These are phyloP conservation scores for Caenorhabditis sinica DNA, from an alignment of 2,888 invertebrate genomes.

Conservation along the genomic window DNA sequence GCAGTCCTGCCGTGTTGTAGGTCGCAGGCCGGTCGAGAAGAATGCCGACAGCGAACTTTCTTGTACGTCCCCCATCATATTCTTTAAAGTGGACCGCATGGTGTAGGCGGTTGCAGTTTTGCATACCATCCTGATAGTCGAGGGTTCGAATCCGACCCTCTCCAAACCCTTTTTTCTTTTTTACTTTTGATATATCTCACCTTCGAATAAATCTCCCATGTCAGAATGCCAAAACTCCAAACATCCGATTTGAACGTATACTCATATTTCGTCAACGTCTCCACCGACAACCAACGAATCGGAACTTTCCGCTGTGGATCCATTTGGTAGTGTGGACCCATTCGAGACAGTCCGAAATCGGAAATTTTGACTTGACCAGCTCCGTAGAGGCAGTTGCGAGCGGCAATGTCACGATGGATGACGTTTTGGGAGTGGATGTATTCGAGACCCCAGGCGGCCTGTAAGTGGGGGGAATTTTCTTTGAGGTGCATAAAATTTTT, in stretches of 20 bases:
- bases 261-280: constrained; percentile 46
- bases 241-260: constrained; percentile 68
- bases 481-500: too few relatives aligned
- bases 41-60: too few relatives aligned
- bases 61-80: too few relatives aligned
- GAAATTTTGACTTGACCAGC: constrained; percentile 62
- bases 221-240: constrained; percentile 66
- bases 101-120: too few relatives aligned
- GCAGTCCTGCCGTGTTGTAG: too few relatives aligned
- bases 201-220: constrained; percentile 66
- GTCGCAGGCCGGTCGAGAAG: too few relatives aligned
- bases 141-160: too few relatives aligned
- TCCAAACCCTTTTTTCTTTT: too few relatives aligned
- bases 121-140: not conserved
- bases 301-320: constrained; percentile 52
- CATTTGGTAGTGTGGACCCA: constrained; percentile 41
- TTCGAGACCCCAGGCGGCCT: constrained; percentile 69
- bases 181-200: too few relatives aligned
- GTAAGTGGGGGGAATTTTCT: too few relatives aligned
- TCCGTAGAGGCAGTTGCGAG: constrained; percentile 67
- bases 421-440: constrained; percentile 67
- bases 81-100: too few relatives aligned
- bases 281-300: constrained; percentile 68
- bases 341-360: constrained; percentile 63
- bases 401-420: constrained; percentile 62